Conservation (phyloP, 1,140 invertebrate species). For the Brachionus asplanchnoidis region DNA sequence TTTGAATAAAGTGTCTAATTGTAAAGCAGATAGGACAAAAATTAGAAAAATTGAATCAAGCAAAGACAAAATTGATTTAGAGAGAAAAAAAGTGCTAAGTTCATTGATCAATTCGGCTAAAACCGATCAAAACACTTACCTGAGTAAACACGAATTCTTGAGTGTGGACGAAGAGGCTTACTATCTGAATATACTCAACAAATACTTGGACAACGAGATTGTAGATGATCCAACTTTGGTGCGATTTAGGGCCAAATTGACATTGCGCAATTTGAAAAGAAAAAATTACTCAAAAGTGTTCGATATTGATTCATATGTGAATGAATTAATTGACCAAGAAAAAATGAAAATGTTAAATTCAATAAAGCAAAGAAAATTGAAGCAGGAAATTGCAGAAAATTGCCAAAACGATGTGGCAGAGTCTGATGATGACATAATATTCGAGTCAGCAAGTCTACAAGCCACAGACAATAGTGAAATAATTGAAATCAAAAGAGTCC, state of each 20-base stretch:
- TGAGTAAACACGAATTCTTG: conserved; percentile 55
- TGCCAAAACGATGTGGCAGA: background rate
- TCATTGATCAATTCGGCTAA: background rate
- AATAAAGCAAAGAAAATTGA: conserved; percentile 48
- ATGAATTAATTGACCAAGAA: conserved; percentile 61
- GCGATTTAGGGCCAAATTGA: background rate
- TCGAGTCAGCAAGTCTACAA: conserved; percentile 24
- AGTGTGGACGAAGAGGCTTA: conserved; percentile 62
- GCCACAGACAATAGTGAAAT: conserved; percentile 41
- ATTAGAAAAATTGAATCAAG: background rate
- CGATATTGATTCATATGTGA: conserved; percentile 52
- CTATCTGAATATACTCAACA: conserved; percentile 59
- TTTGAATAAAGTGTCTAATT: background rate
- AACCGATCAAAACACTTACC: background rate
- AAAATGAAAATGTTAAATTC: conserved; percentile 48
- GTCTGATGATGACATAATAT: background rate
- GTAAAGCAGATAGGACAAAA: background rate
- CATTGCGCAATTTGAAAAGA: background rate
- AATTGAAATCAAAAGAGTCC: conserved; percentile 44
- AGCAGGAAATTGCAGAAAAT: background rate
- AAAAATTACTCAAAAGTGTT: conserved; percentile 38
- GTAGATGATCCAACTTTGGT: background rate
- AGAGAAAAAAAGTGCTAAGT: background rate
- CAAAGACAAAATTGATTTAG: background rate
- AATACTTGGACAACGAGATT: conserved; percentile 47